Evolutionary conservation across 2,888 invertebrate species (phyloP).

Genomic region (Drosophila niveifrons): DNA sequence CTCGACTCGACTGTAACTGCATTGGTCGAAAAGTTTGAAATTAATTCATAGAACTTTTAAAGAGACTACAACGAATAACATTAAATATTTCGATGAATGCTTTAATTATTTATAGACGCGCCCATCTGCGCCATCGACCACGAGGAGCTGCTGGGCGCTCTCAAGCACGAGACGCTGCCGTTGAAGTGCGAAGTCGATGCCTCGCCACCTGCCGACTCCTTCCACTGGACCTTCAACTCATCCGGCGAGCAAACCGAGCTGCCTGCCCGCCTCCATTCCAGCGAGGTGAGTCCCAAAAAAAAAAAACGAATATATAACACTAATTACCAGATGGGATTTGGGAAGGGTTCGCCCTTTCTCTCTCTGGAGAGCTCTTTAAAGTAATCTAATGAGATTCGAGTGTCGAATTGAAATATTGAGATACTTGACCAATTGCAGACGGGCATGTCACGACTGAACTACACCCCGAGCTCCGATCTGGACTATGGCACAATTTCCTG

Average conservation of each 20-base stretch:
- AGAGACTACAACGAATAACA: slow-evolving; percentile 25
- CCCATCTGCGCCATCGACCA: slow-evolving; percentile 92
- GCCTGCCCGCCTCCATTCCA: slow-evolving; percentile 88
- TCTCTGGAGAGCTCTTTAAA: slow-evolving; percentile 15
- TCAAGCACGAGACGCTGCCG: slow-evolving; percentile 95
- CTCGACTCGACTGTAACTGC: slow-evolving; percentile 35
- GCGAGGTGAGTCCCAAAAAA: slow-evolving; percentile 83
- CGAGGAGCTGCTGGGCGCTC: slow-evolving; percentile 93
- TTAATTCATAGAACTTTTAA: slow-evolving; percentile 71
- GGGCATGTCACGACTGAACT: slow-evolving; percentile 89
- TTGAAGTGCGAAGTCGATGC: slow-evolving; percentile 95
- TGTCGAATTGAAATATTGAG: slow-evolving; percentile 19
- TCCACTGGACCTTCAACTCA: slow-evolving; percentile 97
- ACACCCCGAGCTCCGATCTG: slow-evolving; percentile 94
- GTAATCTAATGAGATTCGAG: slow-evolving; percentile 30
- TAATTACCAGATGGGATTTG: slow-evolving; percentile 32
- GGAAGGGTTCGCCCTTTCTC: slow-evolving; percentile 7
- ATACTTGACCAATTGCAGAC: slow-evolving; percentile 73
- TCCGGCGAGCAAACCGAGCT: slow-evolving; percentile 94
- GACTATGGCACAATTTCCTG: slow-evolving; percentile 96
- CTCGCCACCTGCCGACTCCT: slow-evolving; percentile 93
- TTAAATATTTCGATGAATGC: slow-evolving; percentile 67
- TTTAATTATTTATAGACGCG: slow-evolving; percentile 85
- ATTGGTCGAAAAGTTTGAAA: slow-evolving; percentile 47
- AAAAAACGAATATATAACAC: slow-evolving; percentile 2